Conservation (phyloP, 2,888 invertebrate species). For the Troilus luridus region DNA sequence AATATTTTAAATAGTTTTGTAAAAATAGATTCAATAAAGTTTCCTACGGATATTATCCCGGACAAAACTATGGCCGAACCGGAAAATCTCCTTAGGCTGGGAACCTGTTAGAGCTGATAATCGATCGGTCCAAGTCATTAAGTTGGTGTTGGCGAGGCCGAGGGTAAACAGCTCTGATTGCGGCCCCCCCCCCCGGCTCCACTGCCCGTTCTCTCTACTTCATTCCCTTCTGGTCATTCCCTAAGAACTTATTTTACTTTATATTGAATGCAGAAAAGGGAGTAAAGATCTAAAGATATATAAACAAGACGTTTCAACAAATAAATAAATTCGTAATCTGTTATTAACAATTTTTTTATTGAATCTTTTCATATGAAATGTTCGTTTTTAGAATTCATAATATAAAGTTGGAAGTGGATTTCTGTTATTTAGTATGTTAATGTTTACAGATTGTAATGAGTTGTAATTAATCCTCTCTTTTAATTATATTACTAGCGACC, state of each 20-base stretch:
- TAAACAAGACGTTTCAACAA: not conserved
- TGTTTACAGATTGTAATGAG: too few relatives aligned
- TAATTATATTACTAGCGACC: too few relatives aligned
- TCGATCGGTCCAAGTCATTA: conserved; percentile 50
- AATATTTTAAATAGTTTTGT: too few relatives aligned
- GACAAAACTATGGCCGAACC: not conserved
- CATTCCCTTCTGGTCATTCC: not conserved
- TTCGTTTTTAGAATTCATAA: too few relatives aligned
- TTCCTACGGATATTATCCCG: not conserved
- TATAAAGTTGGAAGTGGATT: too few relatives aligned
- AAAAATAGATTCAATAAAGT: not conserved
- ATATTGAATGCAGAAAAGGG: not conserved
- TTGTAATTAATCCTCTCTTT: too few relatives aligned
- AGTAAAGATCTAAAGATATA: not conserved
- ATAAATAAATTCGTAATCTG: not conserved
- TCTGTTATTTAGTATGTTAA: too few relatives aligned
- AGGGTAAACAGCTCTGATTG: conserved; percentile 44
- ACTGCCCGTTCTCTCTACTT: not conserved
- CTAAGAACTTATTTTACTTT: not conserved
- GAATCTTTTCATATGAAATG: too few relatives aligned
- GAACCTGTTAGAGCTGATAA: conserved; percentile 28
- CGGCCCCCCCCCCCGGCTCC: not conserved
- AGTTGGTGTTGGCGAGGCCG: conserved; percentile 40
- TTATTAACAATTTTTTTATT: too few relatives aligned
- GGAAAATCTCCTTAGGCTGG: not conserved